Evolutionary conservation across 1,140 invertebrate species (phyloP).

Genomic region (Heliconius congener): DNA sequence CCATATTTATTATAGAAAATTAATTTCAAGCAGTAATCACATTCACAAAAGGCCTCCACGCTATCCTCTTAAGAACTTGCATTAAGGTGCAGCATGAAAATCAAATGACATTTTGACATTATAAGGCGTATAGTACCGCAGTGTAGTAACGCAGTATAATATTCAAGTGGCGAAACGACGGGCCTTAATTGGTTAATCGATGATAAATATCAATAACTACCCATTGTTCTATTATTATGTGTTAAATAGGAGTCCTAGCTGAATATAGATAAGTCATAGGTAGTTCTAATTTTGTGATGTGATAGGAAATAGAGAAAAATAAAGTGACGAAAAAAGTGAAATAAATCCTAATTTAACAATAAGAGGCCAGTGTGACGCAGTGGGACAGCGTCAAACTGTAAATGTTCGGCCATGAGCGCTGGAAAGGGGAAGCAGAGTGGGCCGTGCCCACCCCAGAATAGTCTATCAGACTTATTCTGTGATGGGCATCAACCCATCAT

Average conservation of each 20-base stretch:
- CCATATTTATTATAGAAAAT: neutral
- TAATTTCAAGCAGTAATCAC: neutral
- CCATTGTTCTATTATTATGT: conserved; percentile 39
- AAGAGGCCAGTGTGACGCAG: too few species aligned
- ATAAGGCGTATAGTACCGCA: neutral
- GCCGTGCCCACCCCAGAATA: too few species aligned
- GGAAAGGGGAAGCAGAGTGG: too few species aligned
- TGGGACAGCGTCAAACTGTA: too few species aligned
- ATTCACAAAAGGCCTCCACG: neutral
- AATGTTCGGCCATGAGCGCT: too few species aligned
- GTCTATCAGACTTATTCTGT: too few species aligned
- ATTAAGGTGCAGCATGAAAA: conserved; percentile 3
- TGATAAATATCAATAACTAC: conserved; percentile 46
- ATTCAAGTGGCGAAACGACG: conserved; percentile 21
- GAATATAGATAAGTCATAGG: conserved; percentile 30
- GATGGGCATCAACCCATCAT: too few species aligned
- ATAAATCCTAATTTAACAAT: too few species aligned
- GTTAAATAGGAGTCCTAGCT: conserved; percentile 17
- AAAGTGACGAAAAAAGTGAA: too few species aligned
- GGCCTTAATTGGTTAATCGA: conserved; percentile 45
- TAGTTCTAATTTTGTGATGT: neutral
- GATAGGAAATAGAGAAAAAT: neutral
- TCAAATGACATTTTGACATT: neutral
- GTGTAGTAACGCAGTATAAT: conserved; percentile 10
- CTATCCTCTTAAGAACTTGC: neutral